phyloP scores from a whole-genome alignment of 2,113 vertebrate genomes.

The Oncorhynchus masou region DNA sequence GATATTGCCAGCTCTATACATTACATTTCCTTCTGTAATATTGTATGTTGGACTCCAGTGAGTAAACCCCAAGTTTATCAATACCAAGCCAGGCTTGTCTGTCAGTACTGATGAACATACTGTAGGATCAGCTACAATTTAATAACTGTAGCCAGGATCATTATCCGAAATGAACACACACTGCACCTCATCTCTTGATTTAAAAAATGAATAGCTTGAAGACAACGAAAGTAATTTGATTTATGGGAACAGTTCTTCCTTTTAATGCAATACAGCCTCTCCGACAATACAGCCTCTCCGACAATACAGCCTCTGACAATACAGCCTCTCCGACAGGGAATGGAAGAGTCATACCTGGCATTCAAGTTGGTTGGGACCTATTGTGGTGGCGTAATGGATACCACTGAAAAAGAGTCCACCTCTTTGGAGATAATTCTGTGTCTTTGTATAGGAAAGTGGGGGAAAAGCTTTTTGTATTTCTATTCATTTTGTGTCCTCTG shows the following conservation, averaged over 20 bases:
- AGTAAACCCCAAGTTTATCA: neutral
- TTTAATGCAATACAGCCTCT: conserved; percentile 54
- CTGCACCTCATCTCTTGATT: neutral
- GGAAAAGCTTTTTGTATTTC: conserved; percentile 24
- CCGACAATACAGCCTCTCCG: too few relatives aligned
- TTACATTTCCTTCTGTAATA: neutral
- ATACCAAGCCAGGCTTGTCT: neutral
- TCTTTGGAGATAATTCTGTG: conserved; percentile 51
- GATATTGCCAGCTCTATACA: neutral
- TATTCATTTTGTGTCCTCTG: conserved; percentile 39
- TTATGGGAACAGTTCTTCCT: conserved; percentile 42
- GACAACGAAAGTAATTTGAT: neutral
- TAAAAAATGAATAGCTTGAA: neutral
- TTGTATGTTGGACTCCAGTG: neutral
- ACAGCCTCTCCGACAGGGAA: conserved; percentile 27
- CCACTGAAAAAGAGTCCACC: conserved; percentile 35
- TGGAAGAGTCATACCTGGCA: conserved; percentile 10
- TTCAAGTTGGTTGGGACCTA: conserved; percentile 37
- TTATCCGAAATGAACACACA: neutral
- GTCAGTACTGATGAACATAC: too few relatives aligned
- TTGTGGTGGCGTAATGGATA: conserved; percentile 30
- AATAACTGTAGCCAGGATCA: neutral
- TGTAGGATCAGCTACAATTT: too few relatives aligned
- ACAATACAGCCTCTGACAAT: too few relatives aligned
- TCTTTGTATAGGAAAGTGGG: conserved; percentile 44